These are phyloP conservation scores for Congeria kusceri DNA, from an alignment of 2,888 invertebrate genomes.

Conservation along the genomic window DNA sequence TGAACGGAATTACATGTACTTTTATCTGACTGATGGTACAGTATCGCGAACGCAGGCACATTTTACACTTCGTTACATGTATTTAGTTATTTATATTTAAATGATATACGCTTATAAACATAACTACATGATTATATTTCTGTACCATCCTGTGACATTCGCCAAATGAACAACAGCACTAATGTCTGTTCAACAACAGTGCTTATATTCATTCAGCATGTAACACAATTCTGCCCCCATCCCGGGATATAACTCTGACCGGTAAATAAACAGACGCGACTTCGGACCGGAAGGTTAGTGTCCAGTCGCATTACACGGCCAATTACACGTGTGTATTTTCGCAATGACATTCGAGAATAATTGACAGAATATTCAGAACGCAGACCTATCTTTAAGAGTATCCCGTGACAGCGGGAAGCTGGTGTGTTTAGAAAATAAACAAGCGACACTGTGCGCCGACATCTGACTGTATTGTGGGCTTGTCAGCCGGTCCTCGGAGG, in stretches of 20 bases:
- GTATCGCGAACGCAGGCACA: too few species aligned
- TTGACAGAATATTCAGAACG: background rate
- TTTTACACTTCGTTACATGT: too few species aligned
- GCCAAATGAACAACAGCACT: too few species aligned
- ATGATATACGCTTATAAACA: too few species aligned
- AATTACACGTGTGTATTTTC: background rate
- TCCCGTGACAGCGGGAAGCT: background rate
- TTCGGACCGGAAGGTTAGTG: constrained; percentile 2
- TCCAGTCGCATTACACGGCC: background rate
- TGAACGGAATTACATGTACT: too few species aligned
- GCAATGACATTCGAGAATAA: background rate
- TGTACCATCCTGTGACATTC: too few species aligned
- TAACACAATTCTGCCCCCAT: background rate
- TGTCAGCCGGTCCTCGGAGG: background rate
- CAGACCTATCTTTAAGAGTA: background rate
- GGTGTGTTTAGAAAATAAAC: background rate
- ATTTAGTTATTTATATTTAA: too few species aligned
- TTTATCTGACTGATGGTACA: too few species aligned
- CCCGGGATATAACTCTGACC: too few species aligned
- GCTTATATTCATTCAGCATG: background rate
- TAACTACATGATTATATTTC: too few species aligned
- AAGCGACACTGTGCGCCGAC: constrained; percentile 2
- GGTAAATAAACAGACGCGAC: too few species aligned
- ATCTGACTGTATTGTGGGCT: background rate
- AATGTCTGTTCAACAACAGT: too few species aligned